Conservation (phyloP, 2,888 invertebrate genomes). For the Metellina segmentata region DNA sequence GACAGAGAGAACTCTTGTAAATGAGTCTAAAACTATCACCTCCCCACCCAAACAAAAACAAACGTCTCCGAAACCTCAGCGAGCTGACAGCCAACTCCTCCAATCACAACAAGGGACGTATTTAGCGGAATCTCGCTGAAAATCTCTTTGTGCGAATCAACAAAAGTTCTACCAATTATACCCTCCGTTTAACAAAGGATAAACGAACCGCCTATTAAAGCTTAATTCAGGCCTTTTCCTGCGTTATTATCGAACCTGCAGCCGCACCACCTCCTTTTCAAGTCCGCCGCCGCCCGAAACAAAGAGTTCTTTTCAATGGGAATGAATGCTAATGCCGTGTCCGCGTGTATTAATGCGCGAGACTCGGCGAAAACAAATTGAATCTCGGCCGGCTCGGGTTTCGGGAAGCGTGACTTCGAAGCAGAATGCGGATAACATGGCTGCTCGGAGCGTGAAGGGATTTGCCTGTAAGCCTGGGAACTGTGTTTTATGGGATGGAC, state of each 20-base stretch:
- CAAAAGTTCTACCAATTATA: slow-evolving; percentile 63
- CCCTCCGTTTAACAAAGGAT: slow-evolving; percentile 59
- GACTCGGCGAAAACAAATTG: slow-evolving; percentile 37
- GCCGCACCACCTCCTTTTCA: slow-evolving; percentile 27
- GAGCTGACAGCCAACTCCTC: too few relatives aligned
- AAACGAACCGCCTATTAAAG: slow-evolving; percentile 49
- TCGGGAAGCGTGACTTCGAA: slow-evolving; percentile 17
- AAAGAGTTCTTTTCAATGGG: slow-evolving; percentile 71
- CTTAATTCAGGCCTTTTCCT: slow-evolving; percentile 37
- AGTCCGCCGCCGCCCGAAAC: slow-evolving; percentile 46
- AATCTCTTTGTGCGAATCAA: slow-evolving; percentile 52
- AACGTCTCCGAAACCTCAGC: neutral
- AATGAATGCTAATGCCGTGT: slow-evolving; percentile 67
- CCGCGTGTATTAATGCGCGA: slow-evolving; percentile 60
- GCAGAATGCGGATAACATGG: neutral
- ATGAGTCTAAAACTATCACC: neutral
- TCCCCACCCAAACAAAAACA: neutral
- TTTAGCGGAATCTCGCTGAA: slow-evolving; percentile 42
- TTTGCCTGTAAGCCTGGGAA: too few relatives aligned
- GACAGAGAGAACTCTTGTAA: neutral
- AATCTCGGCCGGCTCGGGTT: slow-evolving; percentile 41
- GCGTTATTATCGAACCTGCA: slow-evolving; percentile 53
- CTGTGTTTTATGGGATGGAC: too few relatives aligned
- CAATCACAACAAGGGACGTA: neutral
- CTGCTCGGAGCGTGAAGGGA: too few relatives aligned